Evolutionary conservation across 64 coral and sea anemone genomes (phyloP), one percentile per base, ranked within the genome.

Genomic region (Montipora capricornis): DNA sequence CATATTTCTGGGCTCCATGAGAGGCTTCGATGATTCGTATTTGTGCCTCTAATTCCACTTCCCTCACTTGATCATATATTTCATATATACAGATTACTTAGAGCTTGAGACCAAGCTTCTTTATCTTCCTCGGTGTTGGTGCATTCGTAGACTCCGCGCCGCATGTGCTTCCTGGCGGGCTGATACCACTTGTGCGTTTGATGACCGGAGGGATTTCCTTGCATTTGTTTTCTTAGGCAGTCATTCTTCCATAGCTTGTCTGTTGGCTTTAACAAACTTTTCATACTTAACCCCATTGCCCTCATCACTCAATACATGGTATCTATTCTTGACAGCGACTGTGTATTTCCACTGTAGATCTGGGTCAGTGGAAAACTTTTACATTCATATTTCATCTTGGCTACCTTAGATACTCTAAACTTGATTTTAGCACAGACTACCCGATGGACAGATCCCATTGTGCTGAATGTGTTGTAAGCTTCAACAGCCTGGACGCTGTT

Each of bases 21-120:
- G 90, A 19, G 14, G 68, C 68, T 70, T 92, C 90, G 64, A 84
- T 92, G 80, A 2, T 83, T 60, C 19, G 78, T 90, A 80, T 80
- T 80, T 90, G 52, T 76, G 26, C 90, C 49, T 92, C 90, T 70
- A 83, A 20, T 81, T 75, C 79, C 90, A 11, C 79, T 74, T 92
- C 90, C 20, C 68, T 92, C 47, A 92, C 79, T 44, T 83, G 68
- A 59, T 83, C 70, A 53, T 92, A 92, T 19, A 83, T 53, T 83
- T 84, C 19, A 83, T 92, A 92, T 44, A 83, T 92, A 92, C 62
- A 92, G 80, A 82, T 92, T 80, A 17, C 64, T 81, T 45, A 80
- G 59, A 4, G 77, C 89, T 69, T 81, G 59, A 80, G 44, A 51
- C 77, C 89, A 81, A 29, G 78, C 45, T 71, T 81, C 20, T 91